Base-by-base conservation (phyloP, 1,140 invertebrate genomes). In the Drosophila nigromelanica region DNA sequence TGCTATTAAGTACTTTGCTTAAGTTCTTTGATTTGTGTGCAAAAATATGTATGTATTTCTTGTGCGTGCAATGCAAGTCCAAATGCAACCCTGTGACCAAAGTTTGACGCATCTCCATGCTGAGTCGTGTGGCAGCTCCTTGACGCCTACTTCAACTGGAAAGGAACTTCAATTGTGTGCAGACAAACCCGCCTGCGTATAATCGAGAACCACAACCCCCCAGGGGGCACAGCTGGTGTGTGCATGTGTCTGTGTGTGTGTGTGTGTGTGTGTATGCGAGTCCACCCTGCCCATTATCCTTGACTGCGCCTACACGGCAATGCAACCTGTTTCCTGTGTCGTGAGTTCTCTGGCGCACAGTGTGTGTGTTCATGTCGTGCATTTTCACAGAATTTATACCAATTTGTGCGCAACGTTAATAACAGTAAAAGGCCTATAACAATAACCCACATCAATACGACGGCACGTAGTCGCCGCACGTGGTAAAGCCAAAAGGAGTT, bases 361-460 rank as follows among this genome's bases (percentile, higher is more conserved):
- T 15, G 45, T 18, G 21, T 35, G 10, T n/a, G 14, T n/a, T 24
- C 48, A 33, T 67, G 69, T 59, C 72, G 51, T 78, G 82, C 82
- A 87, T 70, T 87, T 87, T 81, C 79, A 54, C 78, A 79, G 83
- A 71, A 89, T 87, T 89, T 74, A 75, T 82, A 87, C 82, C 82
- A 86, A 86, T 86, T 87, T 86, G 83, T 82, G 78, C 64, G 52
- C 63, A 78, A 76, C 82, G 81, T 86, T 86, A 86, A 86, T 86
- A 86, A 86, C 81, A 68, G 43, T 68, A 61, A 76, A 86, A 69
- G 82, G 76, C 72, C 82, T 87, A 87, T 87, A 86, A 87, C 82
- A 87, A 86, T 86, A 86, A 86, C 82, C 82, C 82, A 86, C 82
- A 86, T 86, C 82, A 79, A 86, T 86, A 87, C 75, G 75, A 43